Evolutionary conservation across 2,797 vertebrate genomes (phyloP).

Genomic region (Halcyon badia): DNA sequence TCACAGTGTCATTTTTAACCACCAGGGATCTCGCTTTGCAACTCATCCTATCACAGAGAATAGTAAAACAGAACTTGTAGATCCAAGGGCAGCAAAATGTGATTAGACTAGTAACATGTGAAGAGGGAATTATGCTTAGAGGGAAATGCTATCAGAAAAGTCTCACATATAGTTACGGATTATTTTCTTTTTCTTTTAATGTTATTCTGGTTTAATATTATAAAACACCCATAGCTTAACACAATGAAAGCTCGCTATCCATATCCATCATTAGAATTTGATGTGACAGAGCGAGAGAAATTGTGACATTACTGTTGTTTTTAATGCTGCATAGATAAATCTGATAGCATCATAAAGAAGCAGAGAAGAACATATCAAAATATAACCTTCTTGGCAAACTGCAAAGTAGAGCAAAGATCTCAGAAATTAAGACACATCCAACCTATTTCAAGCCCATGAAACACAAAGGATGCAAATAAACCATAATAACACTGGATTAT

Average conservation of each 20-base stretch:
- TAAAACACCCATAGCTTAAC: not conserved
- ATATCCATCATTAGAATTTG: not conserved
- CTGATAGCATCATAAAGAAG: not conserved
- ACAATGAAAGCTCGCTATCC: not conserved
- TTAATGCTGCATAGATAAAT: not conserved
- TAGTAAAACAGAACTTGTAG: not conserved
- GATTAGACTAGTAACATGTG: not conserved
- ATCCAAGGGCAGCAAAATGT: not conserved
- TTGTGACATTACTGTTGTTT: not conserved
- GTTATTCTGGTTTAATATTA: not conserved
- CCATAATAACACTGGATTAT: not conserved
- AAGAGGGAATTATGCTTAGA: not conserved
- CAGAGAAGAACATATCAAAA: not conserved
- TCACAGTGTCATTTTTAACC: not conserved
- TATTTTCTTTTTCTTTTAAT: too few relatives aligned
- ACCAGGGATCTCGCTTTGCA: not conserved
- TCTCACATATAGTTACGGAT: not conserved
- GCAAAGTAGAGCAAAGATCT: not conserved
- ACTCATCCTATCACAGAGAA: not conserved
- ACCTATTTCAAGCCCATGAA: not conserved
- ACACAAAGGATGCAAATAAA: not conserved
- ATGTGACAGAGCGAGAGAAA: not conserved
- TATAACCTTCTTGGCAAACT: not conserved
- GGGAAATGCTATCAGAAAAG: not conserved
- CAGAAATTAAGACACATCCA: not conserved